Evolutionary conservation across 2,888 invertebrate species (phyloP), one percentile per base, ranked within the genome.

Genomic region (Protula sp.): DNA sequence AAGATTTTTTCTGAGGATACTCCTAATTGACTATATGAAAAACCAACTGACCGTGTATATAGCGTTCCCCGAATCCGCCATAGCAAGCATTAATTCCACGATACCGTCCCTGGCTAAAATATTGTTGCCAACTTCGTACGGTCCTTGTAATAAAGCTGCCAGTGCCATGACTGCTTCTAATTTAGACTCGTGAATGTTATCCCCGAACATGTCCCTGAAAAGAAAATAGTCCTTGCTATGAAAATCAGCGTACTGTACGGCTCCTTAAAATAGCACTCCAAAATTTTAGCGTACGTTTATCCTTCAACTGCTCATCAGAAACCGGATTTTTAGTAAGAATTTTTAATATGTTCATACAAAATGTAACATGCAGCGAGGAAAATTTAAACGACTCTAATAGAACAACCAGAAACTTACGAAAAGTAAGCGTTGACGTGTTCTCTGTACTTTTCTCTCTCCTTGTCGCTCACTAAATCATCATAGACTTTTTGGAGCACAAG

Each of bases 391-490:
- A n/a, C n/a, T n/a, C n/a, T n/a, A n/a, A n/a, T n/a, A n/a, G n/a
- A n/a, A n/a, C n/a, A n/a, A n/a, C n/a, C n/a, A n/a, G n/a, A n/a
- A n/a, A 69, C 75, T 71, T 56, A 80, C 79, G 71, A 73, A 64
- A 81, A 75, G 54, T 72, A 79, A 5, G 70, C 69, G 30, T 72
- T 69, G 56, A 75, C 76, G 45, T 72, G 72, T 1, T 72, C 74
- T 55, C 73, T 70, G 67, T 72, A 80, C 59, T 64, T 68, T 22
- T 78, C 75, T 28, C 81, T 67, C 62, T 82, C 73, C 75, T 87
- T 86, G 81, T 99, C 99, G 76, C 92, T 92, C 76, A 92, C 91
- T 91, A 95, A 92, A 76, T 95, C 95, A 72, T 97, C 95, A 81
- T 94, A 97, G 62, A 98, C 86, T 72, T 89, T 87, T 1, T 92